Conservation (phyloP, 2,113 vertebrate species). For the Odobenus rosmarus region DNA sequence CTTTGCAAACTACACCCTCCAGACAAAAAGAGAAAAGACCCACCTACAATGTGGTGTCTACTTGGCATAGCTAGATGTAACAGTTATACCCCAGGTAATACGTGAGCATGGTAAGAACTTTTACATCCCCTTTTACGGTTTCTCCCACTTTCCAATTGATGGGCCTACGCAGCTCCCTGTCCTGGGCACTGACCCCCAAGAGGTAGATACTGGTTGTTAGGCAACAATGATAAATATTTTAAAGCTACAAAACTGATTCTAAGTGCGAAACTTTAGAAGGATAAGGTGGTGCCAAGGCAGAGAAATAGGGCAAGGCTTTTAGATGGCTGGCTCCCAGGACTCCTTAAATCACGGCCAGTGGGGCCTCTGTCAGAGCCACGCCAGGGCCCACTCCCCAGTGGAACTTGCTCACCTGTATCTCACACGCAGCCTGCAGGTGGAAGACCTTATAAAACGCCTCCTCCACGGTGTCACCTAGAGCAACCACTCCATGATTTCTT, state of each 20-base stretch:
- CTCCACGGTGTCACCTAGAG: conserved; percentile 95
- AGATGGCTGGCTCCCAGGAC: background rate
- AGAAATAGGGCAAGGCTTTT: background rate
- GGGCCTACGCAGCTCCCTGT: background rate
- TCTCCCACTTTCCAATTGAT: background rate
- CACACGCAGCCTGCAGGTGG: conserved; percentile 96
- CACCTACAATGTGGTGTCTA: background rate
- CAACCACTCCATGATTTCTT: conserved; percentile 96
- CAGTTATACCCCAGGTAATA: background rate
- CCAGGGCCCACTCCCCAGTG: background rate
- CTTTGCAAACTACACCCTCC: background rate
- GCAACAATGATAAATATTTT: background rate
- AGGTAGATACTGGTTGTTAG: background rate
- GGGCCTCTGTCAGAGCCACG: background rate
- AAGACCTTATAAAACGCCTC: conserved; percentile 97
- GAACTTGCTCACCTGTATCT: conserved; percentile 92
- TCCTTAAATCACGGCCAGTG: background rate
- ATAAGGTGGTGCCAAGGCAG: background rate
- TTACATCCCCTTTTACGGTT: background rate
- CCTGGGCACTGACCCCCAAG: background rate
- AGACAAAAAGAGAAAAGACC: background rate
- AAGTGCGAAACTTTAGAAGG: background rate
- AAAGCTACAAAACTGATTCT: background rate
- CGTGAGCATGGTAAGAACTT: background rate
- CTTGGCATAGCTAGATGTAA: background rate